Base-by-base conservation (phyloP, 2,797 vertebrate species). In the Melanotaenia trifasciata region DNA sequence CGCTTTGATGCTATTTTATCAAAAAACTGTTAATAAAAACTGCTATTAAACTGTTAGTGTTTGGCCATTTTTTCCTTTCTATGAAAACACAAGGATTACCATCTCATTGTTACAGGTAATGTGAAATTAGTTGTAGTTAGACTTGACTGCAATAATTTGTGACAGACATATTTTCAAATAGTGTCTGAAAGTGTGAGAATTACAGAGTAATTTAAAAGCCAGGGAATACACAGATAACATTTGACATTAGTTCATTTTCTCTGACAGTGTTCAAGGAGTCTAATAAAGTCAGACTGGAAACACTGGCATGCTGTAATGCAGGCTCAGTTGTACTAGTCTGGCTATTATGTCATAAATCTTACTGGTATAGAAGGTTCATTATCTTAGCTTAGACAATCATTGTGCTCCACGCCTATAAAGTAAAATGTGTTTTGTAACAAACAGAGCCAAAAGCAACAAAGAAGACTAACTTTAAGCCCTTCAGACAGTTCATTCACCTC, bases 271-370 rank as follows among this genome's bases (percentile, higher is more conserved):
- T 50, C 69, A 51, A 36, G 64, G 45, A 72, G 51, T 45, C 53
- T 36, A 61, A 81, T 76, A 57, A 78, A 63, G 68, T 70, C 36
- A 60, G 77, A 78, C 43, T 30, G 30, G 69, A 73, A 69, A 65
- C 64, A 64, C 13, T 56, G 70, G 58, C 51, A 65, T 36, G 12
- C 24, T 71, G 28, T 22, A 54, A 63, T n/a, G 5, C 57, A 61
- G 56, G 50, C 64, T 77, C 28, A 67, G 72, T 80, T 79, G 72
- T 56, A 16, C 10, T 26, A 51, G 22, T 3, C 47, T 9, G 18
- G 43, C 7, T 3, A 28, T 28, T 28, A 28, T 3, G 20, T 24
- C n/a, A 4, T 51, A 51, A 54, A 14, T 54, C 51, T 12, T 22
- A 13, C 24, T 5, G 9, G 11, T 26, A 4, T 54, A 26, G 22